Base-by-base conservation (phyloP, 2,888 invertebrate species). In the Antheraea yamamai region DNA sequence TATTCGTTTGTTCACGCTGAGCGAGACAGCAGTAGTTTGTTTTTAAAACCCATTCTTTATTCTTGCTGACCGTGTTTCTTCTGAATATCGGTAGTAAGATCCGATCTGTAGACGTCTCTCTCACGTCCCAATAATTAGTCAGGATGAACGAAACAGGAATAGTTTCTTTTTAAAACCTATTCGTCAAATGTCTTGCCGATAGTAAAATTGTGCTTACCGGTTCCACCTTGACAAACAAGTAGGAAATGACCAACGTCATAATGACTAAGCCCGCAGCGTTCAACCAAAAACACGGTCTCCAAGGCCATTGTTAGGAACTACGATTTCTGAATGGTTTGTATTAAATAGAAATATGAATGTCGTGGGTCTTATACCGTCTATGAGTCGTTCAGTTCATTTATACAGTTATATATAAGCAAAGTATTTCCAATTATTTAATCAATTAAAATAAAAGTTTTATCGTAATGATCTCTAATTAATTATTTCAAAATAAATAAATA, bases 221-320 rank as follows among this genome's bases (percentile, higher is more conserved):
- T 39, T 70, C 70, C 70, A 39, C 39, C 39, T 70, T 39, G 70
- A 39, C 70, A n/a, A 70, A n/a, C 39, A 6, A 39, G 10, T 39
- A 70, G 70, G 70, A 70, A 70, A 18, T 70, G n/a, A 8, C 39
- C 70, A 70, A 70, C 39, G 70, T 70, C 70, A 39, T 20, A 70
- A 20, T 70, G 39, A 20, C n/a, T 70, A 70, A 70, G n/a, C 39
- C 10, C 20, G 39, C 39, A 20, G 20, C 39, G 70, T 20, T 70
- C 14, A 39, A 4, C 39, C 12, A 70, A 70, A 70, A 70, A 70
- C 70, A 70, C 18, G 70, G 20, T 70, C 8, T 70, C 8, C 39
- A n/a, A 70, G 70, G 70, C n/a, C 35, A 18, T n/a, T n/a, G n/a
- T 23, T 39, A n/a, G 30, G 16, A 39, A n/a, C 70, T n/a, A 10